Percentiles rank a stretch among this genome's conserved stretches.
These are phyloP conservation scores for Hafferia zeledoni DNA, from an alignment of 2,797 vertebrate species.

Conservation along the genomic window DNA sequence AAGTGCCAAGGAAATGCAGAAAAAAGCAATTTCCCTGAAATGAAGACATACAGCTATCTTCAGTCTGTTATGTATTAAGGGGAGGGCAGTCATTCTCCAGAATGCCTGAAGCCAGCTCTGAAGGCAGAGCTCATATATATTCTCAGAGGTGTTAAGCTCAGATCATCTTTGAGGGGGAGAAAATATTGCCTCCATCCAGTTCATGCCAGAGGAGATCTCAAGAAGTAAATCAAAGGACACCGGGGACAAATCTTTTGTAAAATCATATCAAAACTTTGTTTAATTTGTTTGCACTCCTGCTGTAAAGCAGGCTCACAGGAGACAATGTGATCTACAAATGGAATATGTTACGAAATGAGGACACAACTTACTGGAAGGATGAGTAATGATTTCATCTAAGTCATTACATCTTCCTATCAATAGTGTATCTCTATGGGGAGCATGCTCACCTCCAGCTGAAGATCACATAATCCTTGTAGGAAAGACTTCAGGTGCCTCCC, in stretches of 20 bases:
- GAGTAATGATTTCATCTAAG: conserved; percentile 11
- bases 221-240: conserved; percentile 33
- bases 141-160: conserved; percentile 29
- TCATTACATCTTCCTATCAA: background rate
- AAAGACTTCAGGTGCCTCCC: background rate
- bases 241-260: conserved; percentile 15
- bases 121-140: conserved; percentile 48
- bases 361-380: conserved; percentile 23
- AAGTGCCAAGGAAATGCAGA: background rate
- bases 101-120: conserved; percentile 44
- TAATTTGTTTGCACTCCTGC: conserved; percentile 34
- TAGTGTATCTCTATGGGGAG: background rate
- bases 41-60: conserved; percentile 24
- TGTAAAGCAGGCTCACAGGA: conserved; percentile 35
- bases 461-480: background rate
- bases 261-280: conserved; percentile 25
- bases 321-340: conserved; percentile 12
- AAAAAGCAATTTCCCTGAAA: background rate
- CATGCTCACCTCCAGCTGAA: background rate
- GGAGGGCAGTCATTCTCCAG: conserved; percentile 10
- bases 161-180: conserved; percentile 1
- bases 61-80: background rate
- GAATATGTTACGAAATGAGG: conserved; percentile 43
- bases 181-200: conserved; percentile 36
- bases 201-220: background rate